Evolutionary conservation across 2,113 vertebrate genomes (phyloP).

Genomic region (Xiphophorus couchianus): DNA sequence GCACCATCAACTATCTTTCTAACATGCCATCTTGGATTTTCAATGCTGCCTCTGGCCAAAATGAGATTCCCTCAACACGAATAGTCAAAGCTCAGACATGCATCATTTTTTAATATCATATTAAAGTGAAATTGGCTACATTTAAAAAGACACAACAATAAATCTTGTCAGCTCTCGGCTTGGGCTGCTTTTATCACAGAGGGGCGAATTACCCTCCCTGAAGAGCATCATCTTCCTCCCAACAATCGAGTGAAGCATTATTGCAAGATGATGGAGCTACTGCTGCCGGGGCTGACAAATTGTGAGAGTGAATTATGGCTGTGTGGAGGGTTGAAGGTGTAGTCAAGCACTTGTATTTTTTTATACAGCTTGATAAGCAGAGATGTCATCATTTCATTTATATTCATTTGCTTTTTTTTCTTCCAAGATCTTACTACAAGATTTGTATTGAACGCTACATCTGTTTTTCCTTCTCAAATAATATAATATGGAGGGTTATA

Average conservation of each 20-base stretch:
- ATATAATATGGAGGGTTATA: neutral
- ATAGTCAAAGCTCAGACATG: conserved; percentile 59
- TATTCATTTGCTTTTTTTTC: neutral
- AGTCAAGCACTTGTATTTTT: conserved; percentile 50
- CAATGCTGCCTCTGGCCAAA: conserved; percentile 42
- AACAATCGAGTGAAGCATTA: conserved; percentile 61
- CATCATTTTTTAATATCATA: conserved; percentile 83
- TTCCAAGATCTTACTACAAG: neutral
- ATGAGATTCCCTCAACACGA: conserved; percentile 43
- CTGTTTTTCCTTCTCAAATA: neutral
- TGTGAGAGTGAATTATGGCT: conserved; percentile 61
- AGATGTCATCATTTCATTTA: neutral
- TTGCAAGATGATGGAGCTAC: conserved; percentile 68
- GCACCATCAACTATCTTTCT: conserved; percentile 70
- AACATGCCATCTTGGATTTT: conserved; percentile 30
- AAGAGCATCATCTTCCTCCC: conserved; percentile 67
- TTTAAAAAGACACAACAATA: conserved; percentile 77
- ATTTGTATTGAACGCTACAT: neutral
- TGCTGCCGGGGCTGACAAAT: conserved; percentile 41
- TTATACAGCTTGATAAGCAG: conserved; percentile 1
- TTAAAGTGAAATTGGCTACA: conserved; percentile 82
- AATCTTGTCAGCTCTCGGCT: conserved; percentile 71
- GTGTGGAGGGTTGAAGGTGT: conserved; percentile 72
- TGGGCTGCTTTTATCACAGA: conserved; percentile 56
- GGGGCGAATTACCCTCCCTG: conserved; percentile 65